phyloP scores from a whole-genome alignment of 1,140 invertebrate species.

The Leptopilina clavipes region DNA sequence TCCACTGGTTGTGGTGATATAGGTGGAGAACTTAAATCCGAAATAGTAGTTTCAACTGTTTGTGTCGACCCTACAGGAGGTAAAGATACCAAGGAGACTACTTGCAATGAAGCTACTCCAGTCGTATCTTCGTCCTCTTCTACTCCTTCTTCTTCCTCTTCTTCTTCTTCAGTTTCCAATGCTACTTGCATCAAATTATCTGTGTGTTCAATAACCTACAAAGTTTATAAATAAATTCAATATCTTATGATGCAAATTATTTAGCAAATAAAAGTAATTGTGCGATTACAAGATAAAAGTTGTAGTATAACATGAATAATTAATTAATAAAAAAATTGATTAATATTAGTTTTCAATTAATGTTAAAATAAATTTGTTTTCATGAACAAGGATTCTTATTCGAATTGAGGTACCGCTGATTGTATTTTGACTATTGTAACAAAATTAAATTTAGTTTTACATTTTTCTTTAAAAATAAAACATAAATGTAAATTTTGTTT shows the following conservation, averaged over 20 bases:
- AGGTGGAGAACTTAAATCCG: conserved; percentile 75
- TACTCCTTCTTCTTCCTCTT: background rate
- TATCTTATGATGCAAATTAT: background rate
- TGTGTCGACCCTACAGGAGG: conserved; percentile 77
- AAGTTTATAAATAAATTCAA: background rate
- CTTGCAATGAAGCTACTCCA: conserved; percentile 68
- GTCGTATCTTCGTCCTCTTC: conserved; percentile 76
- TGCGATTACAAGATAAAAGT: no score
- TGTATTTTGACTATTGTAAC: no score
- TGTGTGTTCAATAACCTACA: conserved; percentile 76
- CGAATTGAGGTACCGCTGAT: no score
- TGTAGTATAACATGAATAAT: no score
- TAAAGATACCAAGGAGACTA: conserved; percentile 76
- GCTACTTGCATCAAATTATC: conserved; percentile 71
- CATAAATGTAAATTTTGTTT: background rate
- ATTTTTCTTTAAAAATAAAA: no score
- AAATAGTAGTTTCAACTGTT: conserved; percentile 76
- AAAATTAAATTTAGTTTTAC: no score
- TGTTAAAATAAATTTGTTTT: no score
- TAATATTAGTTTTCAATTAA: no score
- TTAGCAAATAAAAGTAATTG: no score
- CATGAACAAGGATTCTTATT: no score
- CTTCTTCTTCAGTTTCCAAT: background rate
- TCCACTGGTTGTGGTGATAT: conserved; percentile 67
- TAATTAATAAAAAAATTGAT: no score